Percentiles rank a stretch among this genome's conserved stretches.
Evolutionary conservation across 1,140 invertebrate species (phyloP).

Genomic region (Branchinecta lynchi): DNA sequence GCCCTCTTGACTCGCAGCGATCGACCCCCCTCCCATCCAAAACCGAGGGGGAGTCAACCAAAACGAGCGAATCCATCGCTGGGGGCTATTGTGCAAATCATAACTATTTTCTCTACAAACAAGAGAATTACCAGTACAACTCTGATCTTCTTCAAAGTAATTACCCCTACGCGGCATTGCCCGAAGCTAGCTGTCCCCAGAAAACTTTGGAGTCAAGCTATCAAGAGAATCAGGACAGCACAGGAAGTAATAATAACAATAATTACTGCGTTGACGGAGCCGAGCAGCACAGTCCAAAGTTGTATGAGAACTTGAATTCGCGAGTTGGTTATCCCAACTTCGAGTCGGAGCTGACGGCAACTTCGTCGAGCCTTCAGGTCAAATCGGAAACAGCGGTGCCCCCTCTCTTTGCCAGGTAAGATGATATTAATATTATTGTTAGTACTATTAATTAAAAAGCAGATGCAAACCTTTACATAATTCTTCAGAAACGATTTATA

Average conservation of each 20-base stretch:
- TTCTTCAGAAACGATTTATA: too few species aligned
- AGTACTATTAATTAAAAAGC: too few species aligned
- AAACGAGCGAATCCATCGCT: background rate
- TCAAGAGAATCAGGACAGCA: background rate
- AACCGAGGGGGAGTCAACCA: background rate
- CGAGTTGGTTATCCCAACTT: background rate
- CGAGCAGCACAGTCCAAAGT: background rate
- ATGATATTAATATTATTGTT: too few species aligned
- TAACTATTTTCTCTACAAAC: constrained; percentile 1
- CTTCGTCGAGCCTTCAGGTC: background rate
- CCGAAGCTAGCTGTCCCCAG: background rate
- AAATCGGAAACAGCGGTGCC: background rate
- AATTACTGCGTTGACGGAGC: background rate
- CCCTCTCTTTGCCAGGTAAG: background rate
- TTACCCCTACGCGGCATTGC: background rate
- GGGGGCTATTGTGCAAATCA: background rate
- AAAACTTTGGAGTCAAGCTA: background rate
- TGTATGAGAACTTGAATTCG: background rate
- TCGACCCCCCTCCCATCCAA: background rate
- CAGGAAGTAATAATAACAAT: background rate
- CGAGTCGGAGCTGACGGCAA: background rate
- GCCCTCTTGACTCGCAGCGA: background rate
- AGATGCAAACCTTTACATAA: too few species aligned
- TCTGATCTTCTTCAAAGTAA: background rate
- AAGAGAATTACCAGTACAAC: constrained; percentile 7